Evolutionary conservation across 1,140 invertebrate species (phyloP).

Genomic region (Dreissena rostriformis): DNA sequence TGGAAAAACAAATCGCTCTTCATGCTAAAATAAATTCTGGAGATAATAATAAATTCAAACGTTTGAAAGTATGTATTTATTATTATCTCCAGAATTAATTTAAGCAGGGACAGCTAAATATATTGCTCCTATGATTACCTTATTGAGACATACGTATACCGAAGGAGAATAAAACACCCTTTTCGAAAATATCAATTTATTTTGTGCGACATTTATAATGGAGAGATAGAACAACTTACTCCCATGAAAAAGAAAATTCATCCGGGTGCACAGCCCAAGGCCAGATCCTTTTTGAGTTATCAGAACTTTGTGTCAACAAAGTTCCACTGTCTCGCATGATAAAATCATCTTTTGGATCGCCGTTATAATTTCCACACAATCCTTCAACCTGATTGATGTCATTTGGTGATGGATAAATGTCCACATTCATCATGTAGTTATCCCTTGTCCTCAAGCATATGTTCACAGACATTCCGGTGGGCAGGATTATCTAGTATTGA

Average conservation of each 20-base stretch:
- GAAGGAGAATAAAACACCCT: not conserved
- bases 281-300: not conserved
- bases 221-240: slow-evolving; percentile 3
- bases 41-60: not conserved
- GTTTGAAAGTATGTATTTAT: not conserved
- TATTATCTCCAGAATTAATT: not conserved
- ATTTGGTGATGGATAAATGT: too few relatives aligned
- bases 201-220: too few relatives aligned
- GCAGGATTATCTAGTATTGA: not conserved
- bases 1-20: too few relatives aligned
- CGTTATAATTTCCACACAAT: slow-evolving; percentile 33
- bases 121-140: not conserved
- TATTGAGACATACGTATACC: not conserved
- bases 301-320: not conserved
- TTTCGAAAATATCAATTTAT: not conserved
- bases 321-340: not conserved
- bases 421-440: too few relatives aligned
- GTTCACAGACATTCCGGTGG: too few relatives aligned
- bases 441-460: too few relatives aligned
- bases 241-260: slow-evolving; percentile 33
- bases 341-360: slow-evolving; percentile 13
- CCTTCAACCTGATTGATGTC: too few relatives aligned
- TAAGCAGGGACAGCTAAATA: not conserved
- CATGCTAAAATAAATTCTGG: too few relatives aligned
- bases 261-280: slow-evolving; percentile 18